A percentile compares a stretch with the other conserved stretches of the same genome.
Evolutionary conservation across 2,113 vertebrate genomes (phyloP).

Genomic region (Taxidea taxus): DNA sequence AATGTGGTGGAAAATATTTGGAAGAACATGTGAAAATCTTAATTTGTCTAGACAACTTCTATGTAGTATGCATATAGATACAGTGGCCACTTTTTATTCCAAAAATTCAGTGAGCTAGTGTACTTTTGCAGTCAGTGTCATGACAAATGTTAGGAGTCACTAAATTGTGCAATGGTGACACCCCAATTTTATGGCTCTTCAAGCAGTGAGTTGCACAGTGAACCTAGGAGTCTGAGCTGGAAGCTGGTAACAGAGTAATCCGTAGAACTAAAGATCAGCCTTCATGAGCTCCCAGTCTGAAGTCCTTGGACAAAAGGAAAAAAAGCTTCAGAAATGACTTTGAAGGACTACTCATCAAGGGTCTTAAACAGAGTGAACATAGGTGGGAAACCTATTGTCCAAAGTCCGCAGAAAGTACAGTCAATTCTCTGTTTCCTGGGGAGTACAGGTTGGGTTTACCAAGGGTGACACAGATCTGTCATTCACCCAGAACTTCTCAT

Average conservation of each 20-base stretch:
- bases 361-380: conserved; percentile 45
- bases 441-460: conserved; percentile 18
- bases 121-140: not conserved
- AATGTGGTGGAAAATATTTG: not conserved
- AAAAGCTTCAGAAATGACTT: conserved; percentile 63
- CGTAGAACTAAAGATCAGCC: conserved; percentile 53
- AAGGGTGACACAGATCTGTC: conserved; percentile 50
- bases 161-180: not conserved
- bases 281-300: conserved; percentile 63
- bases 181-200: not conserved
- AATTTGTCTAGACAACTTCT: not conserved
- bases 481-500: conserved; percentile 18
- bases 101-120: not conserved
- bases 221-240: conserved; percentile 31
- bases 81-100: not conserved
- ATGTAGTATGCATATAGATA: not conserved
- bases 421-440: conserved; percentile 44
- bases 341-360: conserved; percentile 72
- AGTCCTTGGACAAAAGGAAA: conserved; percentile 62
- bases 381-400: conserved; percentile 72
- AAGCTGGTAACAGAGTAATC: conserved; percentile 40
- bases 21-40: not conserved
- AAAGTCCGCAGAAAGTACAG: conserved; percentile 57
- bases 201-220: not conserved
- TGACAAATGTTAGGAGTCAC: not conserved